phyloP scores from a whole-genome alignment of 2,113 vertebrate species.

The Symphodus melops region DNA sequence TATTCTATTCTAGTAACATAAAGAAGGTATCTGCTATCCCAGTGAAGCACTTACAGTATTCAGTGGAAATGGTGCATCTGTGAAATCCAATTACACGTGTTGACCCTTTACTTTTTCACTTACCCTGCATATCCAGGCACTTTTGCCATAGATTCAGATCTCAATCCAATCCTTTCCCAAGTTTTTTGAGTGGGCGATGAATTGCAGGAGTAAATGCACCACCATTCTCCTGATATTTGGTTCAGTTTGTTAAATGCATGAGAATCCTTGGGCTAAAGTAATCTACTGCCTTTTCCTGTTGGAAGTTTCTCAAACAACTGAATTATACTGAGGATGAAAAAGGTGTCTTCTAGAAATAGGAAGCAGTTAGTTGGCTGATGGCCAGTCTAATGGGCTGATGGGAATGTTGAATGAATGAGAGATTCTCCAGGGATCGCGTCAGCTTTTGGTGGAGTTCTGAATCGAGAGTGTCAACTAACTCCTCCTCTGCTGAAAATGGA shows the following conservation, averaged over 20 bases:
- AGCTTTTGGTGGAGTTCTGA: constrained; percentile 71
- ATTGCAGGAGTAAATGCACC: constrained; percentile 57
- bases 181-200: constrained; percentile 56
- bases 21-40: constrained; percentile 32
- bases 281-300: constrained; percentile 53
- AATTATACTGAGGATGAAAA: constrained; percentile 76
- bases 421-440: constrained; percentile 71
- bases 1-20: constrained; percentile 6
- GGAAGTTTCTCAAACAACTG: constrained; percentile 74
- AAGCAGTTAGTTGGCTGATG: constrained; percentile 79
- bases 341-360: constrained; percentile 78
- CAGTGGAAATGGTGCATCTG: constrained; percentile 66
- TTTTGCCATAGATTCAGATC: constrained; percentile 52
- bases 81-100: constrained; percentile 73
- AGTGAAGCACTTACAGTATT: constrained; percentile 27
- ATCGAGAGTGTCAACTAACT: constrained; percentile 78
- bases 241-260: constrained; percentile 63
- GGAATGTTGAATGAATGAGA: constrained; percentile 77
- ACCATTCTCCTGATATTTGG: constrained; percentile 51
- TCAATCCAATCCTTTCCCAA: constrained; percentile 41
- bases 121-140: constrained; percentile 39
- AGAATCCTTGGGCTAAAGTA: constrained; percentile 61
- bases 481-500: constrained; percentile 78
- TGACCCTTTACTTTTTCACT: constrained; percentile 70
- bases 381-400: constrained; percentile 81